Conservation (phyloP, 1,140 invertebrate genomes). For the Danaus plexippus region DNA sequence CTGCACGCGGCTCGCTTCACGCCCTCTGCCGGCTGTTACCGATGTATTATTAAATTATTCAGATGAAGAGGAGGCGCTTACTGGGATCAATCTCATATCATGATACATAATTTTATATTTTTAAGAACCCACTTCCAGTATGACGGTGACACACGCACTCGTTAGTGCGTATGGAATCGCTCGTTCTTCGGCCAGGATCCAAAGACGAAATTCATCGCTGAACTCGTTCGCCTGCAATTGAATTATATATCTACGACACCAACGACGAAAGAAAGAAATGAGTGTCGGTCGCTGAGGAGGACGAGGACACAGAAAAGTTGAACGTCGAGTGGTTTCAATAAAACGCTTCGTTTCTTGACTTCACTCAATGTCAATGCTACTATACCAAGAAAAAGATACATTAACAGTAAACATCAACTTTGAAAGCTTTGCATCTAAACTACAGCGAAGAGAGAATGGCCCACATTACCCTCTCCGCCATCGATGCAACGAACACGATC, state of each 20-base stretch:
- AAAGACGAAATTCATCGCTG: slow-evolving; percentile 48
- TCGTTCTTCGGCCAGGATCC: slow-evolving; percentile 55
- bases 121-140: slow-evolving; percentile 44
- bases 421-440: not conserved
- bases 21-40: slow-evolving; percentile 46
- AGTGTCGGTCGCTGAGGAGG: too few species aligned
- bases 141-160: slow-evolving; percentile 45
- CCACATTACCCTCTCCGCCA: slow-evolving; percentile 27
- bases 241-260: too few species aligned
- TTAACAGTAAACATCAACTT: not conserved
- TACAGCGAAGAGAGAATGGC: not conserved
- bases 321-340: too few species aligned
- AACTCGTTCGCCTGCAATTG: slow-evolving; percentile 38
- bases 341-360: too few species aligned
- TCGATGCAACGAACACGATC: slow-evolving; percentile 30
- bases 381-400: too few species aligned
- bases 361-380: too few species aligned
- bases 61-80: too few species aligned
- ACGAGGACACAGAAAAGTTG: too few species aligned
- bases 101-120: too few species aligned
- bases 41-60: too few species aligned
- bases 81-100: too few species aligned
- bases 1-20: slow-evolving; percentile 50
- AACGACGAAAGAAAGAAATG: too few species aligned
- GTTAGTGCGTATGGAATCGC: slow-evolving; percentile 45